Evolutionary conservation across 2,113 vertebrate species (phyloP), one percentile per base, ranked within the genome.

Genomic region (Sebastes schlegelii): DNA sequence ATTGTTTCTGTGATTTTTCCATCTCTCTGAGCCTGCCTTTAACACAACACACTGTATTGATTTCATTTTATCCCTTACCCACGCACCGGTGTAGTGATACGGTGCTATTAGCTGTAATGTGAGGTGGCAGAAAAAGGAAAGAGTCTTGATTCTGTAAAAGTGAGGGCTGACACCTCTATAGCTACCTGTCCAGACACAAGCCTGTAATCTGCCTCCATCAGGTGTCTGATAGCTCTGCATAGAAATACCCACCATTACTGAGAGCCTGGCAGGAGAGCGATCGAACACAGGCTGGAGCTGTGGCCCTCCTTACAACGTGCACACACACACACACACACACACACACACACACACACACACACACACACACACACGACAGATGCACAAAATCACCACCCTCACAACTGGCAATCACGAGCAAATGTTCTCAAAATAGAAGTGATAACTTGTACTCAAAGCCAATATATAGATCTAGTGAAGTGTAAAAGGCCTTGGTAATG

Each of bases 151-250:
- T 83, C 40, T 85, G 54, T 85, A 21, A 84, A 88, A 88, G 81
- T 78, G 83, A 72, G 42, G 54, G 72, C 61, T 88, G 83, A 86
- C 90, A 88, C 45, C 49, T 86, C 58, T 65, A 84, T 23, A 74
- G 80, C 58, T 64, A 70, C 85, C 82, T 83, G 63, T 70, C 70
- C 62, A 77, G 51, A 48, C 74, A 6, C 64, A 68, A 87, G 54
- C 77, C 86, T 90, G 89, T 80, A 92, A 92, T 93, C 82, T 86
- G 58, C 84, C 72, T 74, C 91, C 88, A 92, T 93, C 91, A 91
- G 88, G 82, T 83, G 85, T 87, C 83, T 86, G 85, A 89, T 74
- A 62, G 84, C 83, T 74, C 74, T 54, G 78, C 76, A 79, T 86
- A 91, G 88, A 93, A 93, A 92, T 91, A 92, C 89, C 82, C 64